Base-by-base conservation (phyloP, 2,113 vertebrate genomes). In the Chloroceryle aenea region DNA sequence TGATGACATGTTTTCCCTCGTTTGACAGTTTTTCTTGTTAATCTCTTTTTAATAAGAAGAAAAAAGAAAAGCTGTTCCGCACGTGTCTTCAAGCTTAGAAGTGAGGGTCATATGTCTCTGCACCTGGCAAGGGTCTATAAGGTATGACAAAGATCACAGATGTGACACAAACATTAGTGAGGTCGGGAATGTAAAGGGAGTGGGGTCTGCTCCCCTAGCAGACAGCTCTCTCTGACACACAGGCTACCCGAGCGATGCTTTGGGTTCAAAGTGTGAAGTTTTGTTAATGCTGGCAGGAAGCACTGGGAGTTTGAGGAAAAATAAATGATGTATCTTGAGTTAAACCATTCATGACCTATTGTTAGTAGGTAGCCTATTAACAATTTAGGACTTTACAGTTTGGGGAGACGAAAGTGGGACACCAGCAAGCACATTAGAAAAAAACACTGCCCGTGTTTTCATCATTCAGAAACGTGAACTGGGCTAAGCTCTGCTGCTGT, bases 61-160 rank as follows among this genome's bases (percentile, higher is more conserved):
- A 79, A 56, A 30, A 47, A 56, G 48, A 53, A 62, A 42, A 38
- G 9, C 52, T 47, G 29, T 72, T 85, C 22, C 63, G 53, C 38
- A 71, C 40, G 12, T 87, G 47, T 67, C 78, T 94, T 78, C 36
- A 74, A 77, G 78, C 59, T 53, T 67, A n/a, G 75, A 90, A 71
- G 36, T 58, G 42, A 69, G 50, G 91, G 67, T 96, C 85, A 29
- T 69, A 38, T 83, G 59, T 86, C 87, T 95, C 72, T 90, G 75
- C 63, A 71, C 55, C 85, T 88, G 82, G 77, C 90, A 74, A 30
- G 27, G 47, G 7, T 52, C 23, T 38, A 61, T 29, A 84, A 27
- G 32, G 19, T 58, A 59, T 88, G 86, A 92, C 62, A 79, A 47
- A 86, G 64, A 68, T 90, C 50, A 38, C 21, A 83, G 93, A 71